phyloP scores from a whole-genome alignment of 2,113 vertebrate genomes.

The Cisticola juncidis region DNA sequence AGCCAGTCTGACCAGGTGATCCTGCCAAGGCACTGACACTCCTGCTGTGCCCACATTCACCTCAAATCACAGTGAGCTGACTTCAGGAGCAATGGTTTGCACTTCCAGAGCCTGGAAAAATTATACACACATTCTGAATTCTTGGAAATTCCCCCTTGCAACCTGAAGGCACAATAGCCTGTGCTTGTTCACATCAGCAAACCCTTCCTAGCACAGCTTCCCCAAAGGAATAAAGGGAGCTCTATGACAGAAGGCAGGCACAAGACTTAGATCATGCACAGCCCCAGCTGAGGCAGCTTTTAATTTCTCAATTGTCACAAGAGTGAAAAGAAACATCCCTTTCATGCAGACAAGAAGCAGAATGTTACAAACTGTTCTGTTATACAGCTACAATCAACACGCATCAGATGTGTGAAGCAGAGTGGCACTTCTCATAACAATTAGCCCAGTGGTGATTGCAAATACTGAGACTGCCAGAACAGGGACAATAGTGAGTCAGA shows the following conservation, averaged over 20 bases:
- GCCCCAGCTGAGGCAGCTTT: background rate
- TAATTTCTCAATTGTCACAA: background rate
- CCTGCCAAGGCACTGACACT: background rate
- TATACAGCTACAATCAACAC: background rate
- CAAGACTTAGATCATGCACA: background rate
- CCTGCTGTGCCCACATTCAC: background rate
- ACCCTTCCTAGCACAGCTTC: background rate
- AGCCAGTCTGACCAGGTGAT: background rate
- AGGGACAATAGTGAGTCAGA: background rate
- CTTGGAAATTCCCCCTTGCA: background rate
- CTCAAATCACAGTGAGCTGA: rapidly evolving
- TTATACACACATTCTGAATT: background rate
- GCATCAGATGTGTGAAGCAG: background rate
- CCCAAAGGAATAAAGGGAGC: background rate
- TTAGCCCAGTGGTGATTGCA: constrained; percentile 32
- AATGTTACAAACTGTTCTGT: constrained; percentile 6
- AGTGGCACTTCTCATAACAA: constrained; percentile 22
- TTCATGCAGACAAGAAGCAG: background rate
- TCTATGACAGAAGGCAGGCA: background rate
- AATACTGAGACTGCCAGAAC: background rate
- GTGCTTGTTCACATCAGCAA: background rate
- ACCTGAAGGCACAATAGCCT: background rate
- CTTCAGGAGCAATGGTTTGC: background rate
- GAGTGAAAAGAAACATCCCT: background rate
- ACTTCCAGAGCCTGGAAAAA: background rate